Base-by-base conservation (phyloP, 2,113 vertebrate species). In the Zootoca vivipara region DNA sequence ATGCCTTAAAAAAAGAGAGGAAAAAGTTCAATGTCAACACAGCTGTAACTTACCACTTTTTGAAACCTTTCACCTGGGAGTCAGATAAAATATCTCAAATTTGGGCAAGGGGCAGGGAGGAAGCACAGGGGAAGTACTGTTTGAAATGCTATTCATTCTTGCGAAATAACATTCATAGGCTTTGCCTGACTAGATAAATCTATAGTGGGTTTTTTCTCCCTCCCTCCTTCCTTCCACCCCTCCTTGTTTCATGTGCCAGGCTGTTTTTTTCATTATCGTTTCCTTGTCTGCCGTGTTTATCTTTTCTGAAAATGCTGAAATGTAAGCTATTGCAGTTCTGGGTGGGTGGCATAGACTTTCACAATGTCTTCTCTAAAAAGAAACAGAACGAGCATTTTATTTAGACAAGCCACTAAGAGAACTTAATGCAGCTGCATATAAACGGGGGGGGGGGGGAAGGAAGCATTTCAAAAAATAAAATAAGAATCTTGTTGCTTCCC, bases 331-430 rank as follows among this genome's bases (percentile, higher is more conserved):
- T 93, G 88, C 74, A 88, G 82, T 15, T 62, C 93, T 90, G 94
- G 91, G 93, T 96, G 95, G 95, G 96, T 96, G 95, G 96, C 89
- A 91, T 93, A 91, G 92, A 93, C 91, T 93, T 94, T 90, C 93
- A 93, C 94, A 94, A 92, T 93, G 91, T 94, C 93, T 95, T 94
- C 93, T 93, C 93, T 93, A 91, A 95, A 96, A 95, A 83, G 73
- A 83, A 96, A 94, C 56, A 85, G 83, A 95, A 74, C 90, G 94
- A 95, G 92, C 92, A 94, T 97, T 96, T 96, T 95, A 95, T 96
- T 96, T 96, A 91, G 91, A 83, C 90, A 95, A 95, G 94, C 90
- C 90, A 93, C 90, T 80, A 92, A 94, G 82, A 93, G 92, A 95
- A 95, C 89, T 92, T 92, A 94, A 92, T 95, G 88, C 92, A 96